Percentiles rank a stretch among this genome's conserved stretches.
Evolutionary conservation across 2,888 invertebrate species (phyloP).

Genomic region (Onthophagus sagittarius): DNA sequence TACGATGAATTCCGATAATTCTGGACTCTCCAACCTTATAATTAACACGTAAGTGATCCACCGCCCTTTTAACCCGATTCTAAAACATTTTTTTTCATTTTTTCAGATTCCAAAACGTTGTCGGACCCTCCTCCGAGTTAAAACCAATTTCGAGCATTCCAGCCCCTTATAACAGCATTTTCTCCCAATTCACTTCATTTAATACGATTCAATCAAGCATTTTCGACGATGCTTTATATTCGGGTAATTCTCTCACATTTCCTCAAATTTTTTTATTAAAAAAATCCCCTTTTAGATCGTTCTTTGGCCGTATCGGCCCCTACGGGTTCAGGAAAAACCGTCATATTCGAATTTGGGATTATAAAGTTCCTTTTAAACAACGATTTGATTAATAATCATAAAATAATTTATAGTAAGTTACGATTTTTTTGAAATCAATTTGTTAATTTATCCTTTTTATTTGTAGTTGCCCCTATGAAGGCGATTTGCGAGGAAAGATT

Average conservation of each 20-base stretch:
- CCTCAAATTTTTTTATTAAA: no score
- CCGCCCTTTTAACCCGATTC: not conserved
- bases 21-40: not conserved
- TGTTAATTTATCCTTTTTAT: not conserved
- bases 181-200: slow-evolving; percentile 59
- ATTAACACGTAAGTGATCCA: not conserved
- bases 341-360: slow-evolving; percentile 77
- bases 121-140: not conserved
- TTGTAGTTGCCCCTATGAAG: slow-evolving; percentile 74
- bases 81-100: no score
- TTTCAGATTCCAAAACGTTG: not conserved
- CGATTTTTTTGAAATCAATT: not conserved
- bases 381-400: slow-evolving; percentile 53
- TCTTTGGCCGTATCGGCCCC: slow-evolving; percentile 74
- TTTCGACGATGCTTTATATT: slow-evolving; percentile 63
- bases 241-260: slow-evolving; percentile 49
- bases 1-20: not conserved
- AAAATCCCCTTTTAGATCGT: slow-evolving; percentile 51
- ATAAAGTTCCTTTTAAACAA: slow-evolving; percentile 59
- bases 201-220: slow-evolving; percentile 71
- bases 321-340: slow-evolving; percentile 81
- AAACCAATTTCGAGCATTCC: slow-evolving; percentile 37
- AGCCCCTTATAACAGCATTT: slow-evolving; percentile 46
- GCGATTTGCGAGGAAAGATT: slow-evolving; percentile 70
- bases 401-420: slow-evolving; percentile 70